phyloP scores from a whole-genome alignment of 2,113 vertebrate genomes.

The Fukomys damarensis region DNA sequence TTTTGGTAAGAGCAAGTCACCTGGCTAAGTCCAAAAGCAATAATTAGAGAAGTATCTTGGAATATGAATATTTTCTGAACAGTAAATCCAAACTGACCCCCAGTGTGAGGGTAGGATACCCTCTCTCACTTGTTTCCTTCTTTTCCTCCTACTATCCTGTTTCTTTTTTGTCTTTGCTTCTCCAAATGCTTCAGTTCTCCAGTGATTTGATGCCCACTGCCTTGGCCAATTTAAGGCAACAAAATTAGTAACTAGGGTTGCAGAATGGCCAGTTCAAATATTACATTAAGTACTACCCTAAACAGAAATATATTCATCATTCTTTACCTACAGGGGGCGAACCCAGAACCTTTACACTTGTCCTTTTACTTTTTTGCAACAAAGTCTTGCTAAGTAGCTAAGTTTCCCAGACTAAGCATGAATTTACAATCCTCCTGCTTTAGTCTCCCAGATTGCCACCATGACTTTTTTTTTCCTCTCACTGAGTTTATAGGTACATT shows the following conservation, averaged over 20 bases:
- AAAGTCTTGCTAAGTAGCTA: too few relatives aligned
- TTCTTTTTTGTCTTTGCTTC: background rate
- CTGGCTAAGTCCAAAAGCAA: background rate
- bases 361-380: background rate
- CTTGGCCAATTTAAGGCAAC: background rate
- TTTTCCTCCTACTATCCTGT: background rate
- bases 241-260: background rate
- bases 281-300: background rate
- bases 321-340: background rate
- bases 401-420: too few relatives aligned
- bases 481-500: too few relatives aligned
- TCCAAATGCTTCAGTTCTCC: background rate
- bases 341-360: background rate
- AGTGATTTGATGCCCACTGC: background rate
- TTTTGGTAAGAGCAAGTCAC: background rate
- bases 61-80: background rate
- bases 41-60: background rate
- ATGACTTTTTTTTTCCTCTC: too few relatives aligned
- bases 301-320: background rate
- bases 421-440: too few relatives aligned
- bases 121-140: background rate
- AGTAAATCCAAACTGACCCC: background rate
- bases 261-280: background rate
- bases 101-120: too few relatives aligned
- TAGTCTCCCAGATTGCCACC: too few relatives aligned